Conservation (phyloP, 2,888 invertebrate species). For the Syritta pipiens region DNA sequence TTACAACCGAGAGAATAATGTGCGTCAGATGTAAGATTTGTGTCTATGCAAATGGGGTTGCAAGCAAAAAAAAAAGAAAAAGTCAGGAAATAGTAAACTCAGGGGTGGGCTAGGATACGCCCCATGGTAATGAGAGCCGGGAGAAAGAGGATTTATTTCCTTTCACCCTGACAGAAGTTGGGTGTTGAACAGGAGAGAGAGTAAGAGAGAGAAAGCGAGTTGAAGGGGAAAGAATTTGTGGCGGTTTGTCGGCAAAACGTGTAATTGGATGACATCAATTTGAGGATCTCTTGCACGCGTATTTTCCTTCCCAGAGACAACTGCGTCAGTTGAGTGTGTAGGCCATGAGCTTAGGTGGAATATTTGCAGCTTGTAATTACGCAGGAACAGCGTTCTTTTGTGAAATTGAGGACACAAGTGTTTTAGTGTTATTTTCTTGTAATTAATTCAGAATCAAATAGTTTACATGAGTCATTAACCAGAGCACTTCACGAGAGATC, state of each 20-base stretch:
- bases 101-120: neutral
- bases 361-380: no score
- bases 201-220: no score
- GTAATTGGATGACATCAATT: conserved; percentile 66
- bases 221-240: conserved; percentile 38
- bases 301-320: conserved; percentile 6
- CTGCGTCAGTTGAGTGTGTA: no score
- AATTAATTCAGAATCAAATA: no score
- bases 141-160: conserved; percentile 60
- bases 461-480: no score
- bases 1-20: conserved; percentile 44
- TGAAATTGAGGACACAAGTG: no score
- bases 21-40: conserved; percentile 59
- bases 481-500: no score
- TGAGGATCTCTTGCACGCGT: conserved; percentile 42
- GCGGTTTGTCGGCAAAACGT: conserved; percentile 54
- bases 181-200: no score
- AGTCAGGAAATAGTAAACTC: no score
- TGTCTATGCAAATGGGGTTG: conserved; percentile 59
- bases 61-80: conserved; percentile 8
- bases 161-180: conserved; percentile 46
- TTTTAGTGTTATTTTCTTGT: no score
- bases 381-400: no score
- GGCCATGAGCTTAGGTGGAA: neutral
- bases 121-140: conserved; percentile 51